A percentile compares a stretch with the other conserved stretches of the same genome.
Evolutionary conservation across 1,140 invertebrate genomes (phyloP).

Genomic region (Heliconius nattereri): DNA sequence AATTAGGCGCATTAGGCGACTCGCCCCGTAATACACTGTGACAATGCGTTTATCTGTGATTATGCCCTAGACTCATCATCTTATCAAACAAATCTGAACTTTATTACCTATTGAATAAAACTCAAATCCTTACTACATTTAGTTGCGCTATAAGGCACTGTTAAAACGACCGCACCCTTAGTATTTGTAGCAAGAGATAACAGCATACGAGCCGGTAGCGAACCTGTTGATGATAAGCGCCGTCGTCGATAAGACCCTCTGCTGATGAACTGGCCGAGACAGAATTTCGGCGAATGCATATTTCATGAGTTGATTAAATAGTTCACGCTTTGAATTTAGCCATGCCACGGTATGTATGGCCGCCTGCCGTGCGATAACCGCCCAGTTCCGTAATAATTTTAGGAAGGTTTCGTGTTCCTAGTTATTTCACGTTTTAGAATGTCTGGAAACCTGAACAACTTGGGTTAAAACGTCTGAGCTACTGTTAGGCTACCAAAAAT

Average conservation of each 20-base stretch:
- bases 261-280: slow-evolving; percentile 71
- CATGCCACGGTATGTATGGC: slow-evolving; percentile 51
- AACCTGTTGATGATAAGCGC: slow-evolving; percentile 79
- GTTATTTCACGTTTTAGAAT: slow-evolving; percentile 34
- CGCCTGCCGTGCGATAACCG: slow-evolving; percentile 39
- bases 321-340: slow-evolving; percentile 72
- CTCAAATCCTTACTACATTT: slow-evolving; percentile 22
- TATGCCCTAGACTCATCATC: slow-evolving; percentile 47
- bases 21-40: slow-evolving; percentile 68
- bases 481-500: neutral
- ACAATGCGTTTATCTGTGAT: slow-evolving; percentile 71
- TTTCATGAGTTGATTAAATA: slow-evolving; percentile 81
- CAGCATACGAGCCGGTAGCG: slow-evolving; percentile 72
- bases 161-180: slow-evolving; percentile 46
- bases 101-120: slow-evolving; percentile 30
- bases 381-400: slow-evolving; percentile 45
- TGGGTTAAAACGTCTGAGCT: neutral
- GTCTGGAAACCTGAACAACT: slow-evolving; percentile 11
- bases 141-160: slow-evolving; percentile 39
- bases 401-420: slow-evolving; percentile 39
- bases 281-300: slow-evolving; percentile 78
- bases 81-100: slow-evolving; percentile 36
- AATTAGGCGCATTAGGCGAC: slow-evolving; percentile 74
- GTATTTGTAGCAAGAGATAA: slow-evolving; percentile 79
- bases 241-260: slow-evolving; percentile 70